Conservation (phyloP, 2,888 invertebrate genomes). For the Hirtodrosophila histrioides region DNA sequence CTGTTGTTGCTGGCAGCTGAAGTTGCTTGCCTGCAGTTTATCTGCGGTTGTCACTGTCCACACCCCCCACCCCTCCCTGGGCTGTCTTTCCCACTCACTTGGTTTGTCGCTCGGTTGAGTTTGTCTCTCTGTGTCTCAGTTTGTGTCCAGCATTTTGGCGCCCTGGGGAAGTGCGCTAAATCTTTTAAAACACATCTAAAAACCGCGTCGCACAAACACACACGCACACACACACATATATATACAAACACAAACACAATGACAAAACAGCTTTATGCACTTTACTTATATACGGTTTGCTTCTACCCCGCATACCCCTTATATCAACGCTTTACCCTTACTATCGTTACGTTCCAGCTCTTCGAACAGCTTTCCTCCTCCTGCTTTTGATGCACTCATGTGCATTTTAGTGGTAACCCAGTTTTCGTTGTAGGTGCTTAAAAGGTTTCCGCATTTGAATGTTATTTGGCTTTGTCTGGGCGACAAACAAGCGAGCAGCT, state of each 20-base stretch:
- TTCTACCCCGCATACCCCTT: background rate
- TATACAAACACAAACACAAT: constrained; percentile 10
- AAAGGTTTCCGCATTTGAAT: constrained; percentile 69
- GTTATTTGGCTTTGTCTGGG: constrained; percentile 43
- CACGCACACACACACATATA: constrained; percentile 6
- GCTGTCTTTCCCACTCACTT: constrained; percentile 6
- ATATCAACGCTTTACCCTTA: background rate
- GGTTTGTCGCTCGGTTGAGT: constrained; percentile 53
- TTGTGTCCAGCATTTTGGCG: constrained; percentile 64
- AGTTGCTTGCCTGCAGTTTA: constrained; percentile 63
- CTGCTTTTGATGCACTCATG: constrained; percentile 52
- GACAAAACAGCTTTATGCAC: constrained; percentile 69
- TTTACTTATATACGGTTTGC: constrained; percentile 45
- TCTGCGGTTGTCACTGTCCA: constrained; percentile 54
- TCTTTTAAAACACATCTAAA: constrained; percentile 73
- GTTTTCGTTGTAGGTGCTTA: constrained; percentile 70
- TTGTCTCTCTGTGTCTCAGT: constrained; percentile 15
- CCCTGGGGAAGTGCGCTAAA: constrained; percentile 65
- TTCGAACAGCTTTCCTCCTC: too few relatives aligned
- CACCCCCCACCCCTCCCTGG: background rate
- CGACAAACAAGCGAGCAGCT: constrained; percentile 22
- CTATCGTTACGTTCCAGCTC: constrained; percentile 18
- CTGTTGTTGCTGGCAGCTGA: constrained; percentile 13
- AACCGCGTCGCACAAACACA: constrained; percentile 42
- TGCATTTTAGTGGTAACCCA: constrained; percentile 77